These are phyloP conservation scores for Proales similis DNA, from an alignment of 1,140 invertebrate genomes.

Conservation along the genomic window DNA sequence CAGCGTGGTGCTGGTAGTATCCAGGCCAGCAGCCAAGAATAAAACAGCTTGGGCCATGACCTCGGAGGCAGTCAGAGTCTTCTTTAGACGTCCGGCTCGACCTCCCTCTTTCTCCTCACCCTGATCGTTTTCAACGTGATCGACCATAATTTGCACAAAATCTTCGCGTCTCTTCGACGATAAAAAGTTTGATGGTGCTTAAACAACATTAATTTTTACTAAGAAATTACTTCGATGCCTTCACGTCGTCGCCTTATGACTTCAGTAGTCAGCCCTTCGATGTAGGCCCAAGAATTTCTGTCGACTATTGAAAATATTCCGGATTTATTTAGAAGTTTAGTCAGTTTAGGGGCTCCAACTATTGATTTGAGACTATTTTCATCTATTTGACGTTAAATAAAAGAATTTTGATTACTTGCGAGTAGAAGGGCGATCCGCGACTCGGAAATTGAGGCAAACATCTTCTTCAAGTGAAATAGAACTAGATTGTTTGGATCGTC, in stretches of 20 bases:
- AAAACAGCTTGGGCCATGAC: constrained; percentile 52
- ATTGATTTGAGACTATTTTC: no score
- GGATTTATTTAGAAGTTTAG: not conserved
- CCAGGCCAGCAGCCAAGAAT: constrained; percentile 61
- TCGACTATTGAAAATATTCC: not conserved
- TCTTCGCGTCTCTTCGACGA: not conserved
- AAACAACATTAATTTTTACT: not conserved
- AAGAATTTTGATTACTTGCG: no score
- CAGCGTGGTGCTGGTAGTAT: constrained; percentile 67
- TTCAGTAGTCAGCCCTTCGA: not conserved
- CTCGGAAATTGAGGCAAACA: not conserved
- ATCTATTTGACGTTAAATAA: no score
- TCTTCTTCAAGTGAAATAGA: not conserved
- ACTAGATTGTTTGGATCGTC: constrained; percentile 40
- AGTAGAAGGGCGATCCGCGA: no score
- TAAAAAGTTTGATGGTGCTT: not conserved
- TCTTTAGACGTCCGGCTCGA: not conserved
- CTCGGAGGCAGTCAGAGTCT: constrained; percentile 46
- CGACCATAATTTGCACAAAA: not conserved
- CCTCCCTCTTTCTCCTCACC: not conserved
- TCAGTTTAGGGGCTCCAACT: not conserved
- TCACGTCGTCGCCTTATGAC: not conserved
- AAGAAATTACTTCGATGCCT: not conserved
- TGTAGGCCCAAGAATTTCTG: not conserved
- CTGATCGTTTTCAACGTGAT: not conserved